Evolutionary conservation across 2,113 vertebrate genomes (phyloP), one percentile per base, ranked within the genome.

Genomic region (human (Homo sapiens)): DNA sequence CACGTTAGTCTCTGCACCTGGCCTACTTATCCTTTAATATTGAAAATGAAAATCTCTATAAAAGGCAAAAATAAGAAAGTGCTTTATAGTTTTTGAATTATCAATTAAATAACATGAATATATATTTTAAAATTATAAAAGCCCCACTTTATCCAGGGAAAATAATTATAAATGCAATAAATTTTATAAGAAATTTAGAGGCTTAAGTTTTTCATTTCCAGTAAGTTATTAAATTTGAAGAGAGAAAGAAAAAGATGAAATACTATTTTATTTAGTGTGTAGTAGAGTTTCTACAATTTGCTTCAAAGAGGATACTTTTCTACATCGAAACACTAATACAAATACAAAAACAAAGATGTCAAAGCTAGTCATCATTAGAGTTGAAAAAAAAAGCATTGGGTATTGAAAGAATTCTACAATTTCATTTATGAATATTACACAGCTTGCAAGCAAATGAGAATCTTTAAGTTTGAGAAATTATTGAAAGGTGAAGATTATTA

Each of bases 381-480:
- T 82, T 97, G 97, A 97, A 97, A 92, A 96, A 98, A 96, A 98
- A 97, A 93, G 89, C 97, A 72, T 45, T 96, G 98, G 92, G 61
- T 12, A 64, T 64, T 96, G 81, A 81, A 97, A 92, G 97, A 97
- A 90, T 97, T 98, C 95, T 95, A 90, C 79, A 97, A 98, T 81
- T 98, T 97, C 92, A 98, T 96, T 98, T 97, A 92, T 93, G 98
- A 97, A 94, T 92, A 96, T 96, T 98, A 96, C 80, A 96, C 88
- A 98, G 98, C 97, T 98, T 98, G 81, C 75, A 98, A 98, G 93
- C 93, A 98, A 98, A 98, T 98, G 57, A 98, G 86, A 97, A 90
- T 95, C 76, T 8, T 97, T 92, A 97, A 30, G 57, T 59, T 96
- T 98, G 43, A 98, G 97, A 98, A 98, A 93, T 94, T 95, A 97